Evolutionary conservation across 2,888 invertebrate genomes (phyloP).

Genomic region (Patella pellucida): DNA sequence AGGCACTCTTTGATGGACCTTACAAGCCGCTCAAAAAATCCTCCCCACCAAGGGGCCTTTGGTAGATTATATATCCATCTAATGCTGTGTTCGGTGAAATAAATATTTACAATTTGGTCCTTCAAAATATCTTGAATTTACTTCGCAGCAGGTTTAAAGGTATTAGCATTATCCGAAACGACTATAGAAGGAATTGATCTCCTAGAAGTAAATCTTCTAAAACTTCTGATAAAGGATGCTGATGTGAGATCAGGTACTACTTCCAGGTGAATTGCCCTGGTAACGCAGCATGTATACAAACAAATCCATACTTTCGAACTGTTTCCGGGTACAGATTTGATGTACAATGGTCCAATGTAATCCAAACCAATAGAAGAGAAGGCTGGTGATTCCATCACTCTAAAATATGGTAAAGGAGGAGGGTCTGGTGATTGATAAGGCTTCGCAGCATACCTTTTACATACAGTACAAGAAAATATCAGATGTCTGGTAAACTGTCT

Average conservation of each 20-base stretch:
- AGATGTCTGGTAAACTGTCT: neutral
- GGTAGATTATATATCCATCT: neutral
- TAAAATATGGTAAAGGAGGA: neutral
- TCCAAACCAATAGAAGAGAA: neutral
- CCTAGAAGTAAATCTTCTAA: no score
- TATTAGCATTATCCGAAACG: no score
- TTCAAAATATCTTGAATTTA: neutral
- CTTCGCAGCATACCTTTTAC: neutral
- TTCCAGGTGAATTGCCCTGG: neutral
- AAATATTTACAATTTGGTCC: neutral
- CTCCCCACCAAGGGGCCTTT: neutral
- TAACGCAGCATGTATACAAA: conserved; percentile 1
- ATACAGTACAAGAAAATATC: neutral
- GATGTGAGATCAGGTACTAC: neutral
- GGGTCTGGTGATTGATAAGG: neutral
- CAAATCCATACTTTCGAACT: neutral
- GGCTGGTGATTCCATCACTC: neutral
- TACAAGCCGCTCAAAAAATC: no score
- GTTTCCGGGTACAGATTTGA: neutral
- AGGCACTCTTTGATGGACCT: no score
- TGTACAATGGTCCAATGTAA: neutral
- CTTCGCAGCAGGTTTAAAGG: no score
- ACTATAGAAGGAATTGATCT: no score
- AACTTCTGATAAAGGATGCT: no score
- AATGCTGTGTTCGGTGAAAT: neutral